Conservation (phyloP, 2,888 invertebrate species). For the Drosophila seclusa region DNA sequence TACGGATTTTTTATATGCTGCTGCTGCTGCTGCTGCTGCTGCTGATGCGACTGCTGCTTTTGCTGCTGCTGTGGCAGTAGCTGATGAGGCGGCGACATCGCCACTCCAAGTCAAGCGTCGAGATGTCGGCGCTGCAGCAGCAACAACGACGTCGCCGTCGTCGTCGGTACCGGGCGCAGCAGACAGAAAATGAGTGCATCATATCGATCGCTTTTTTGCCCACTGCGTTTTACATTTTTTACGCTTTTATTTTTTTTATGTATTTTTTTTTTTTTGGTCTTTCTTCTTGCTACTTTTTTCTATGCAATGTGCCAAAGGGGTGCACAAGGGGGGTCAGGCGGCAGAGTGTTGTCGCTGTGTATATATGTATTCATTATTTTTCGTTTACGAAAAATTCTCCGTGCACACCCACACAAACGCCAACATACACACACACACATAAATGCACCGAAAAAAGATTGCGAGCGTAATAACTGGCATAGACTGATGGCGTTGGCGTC, state of each 20-base stretch:
- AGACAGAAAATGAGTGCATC: slow-evolving; percentile 85
- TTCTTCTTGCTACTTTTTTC: slow-evolving; percentile 78
- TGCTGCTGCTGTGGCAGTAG: slow-evolving; percentile 29
- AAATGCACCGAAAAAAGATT: slow-evolving; percentile 68
- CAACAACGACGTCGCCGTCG: slow-evolving; percentile 44
- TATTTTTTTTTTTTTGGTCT: slow-evolving; percentile 64
- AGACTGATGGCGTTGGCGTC: slow-evolving; percentile 68
- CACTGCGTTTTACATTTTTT: slow-evolving; percentile 71
- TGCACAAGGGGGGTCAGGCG: slow-evolving; percentile 5
- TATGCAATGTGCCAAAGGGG: slow-evolving; percentile 68
- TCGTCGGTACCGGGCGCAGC: slow-evolving; percentile 78
- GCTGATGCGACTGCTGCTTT: slow-evolving; percentile 9
- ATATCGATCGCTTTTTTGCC: slow-evolving; percentile 84
- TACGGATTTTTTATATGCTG: slow-evolving; percentile 61
- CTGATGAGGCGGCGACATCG: slow-evolving; percentile 58
- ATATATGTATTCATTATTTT: slow-evolving; percentile 77
- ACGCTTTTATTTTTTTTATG: slow-evolving; percentile 38
- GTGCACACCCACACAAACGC: slow-evolving; percentile 51
- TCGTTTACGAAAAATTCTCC: slow-evolving; percentile 80
- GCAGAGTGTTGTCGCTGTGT: slow-evolving; percentile 59
- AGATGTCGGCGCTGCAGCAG: slow-evolving; percentile 53
- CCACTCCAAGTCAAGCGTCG: slow-evolving; percentile 72
- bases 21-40: slow-evolving; percentile 20
- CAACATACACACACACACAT: slow-evolving; percentile 30
- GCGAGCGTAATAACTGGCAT: slow-evolving; percentile 78